Percentiles rank a stretch among this genome's conserved stretches.
These are phyloP conservation scores for Lutjanus campechanus DNA, from an alignment of 2,797 vertebrate species.

Conservation along the genomic window DNA sequence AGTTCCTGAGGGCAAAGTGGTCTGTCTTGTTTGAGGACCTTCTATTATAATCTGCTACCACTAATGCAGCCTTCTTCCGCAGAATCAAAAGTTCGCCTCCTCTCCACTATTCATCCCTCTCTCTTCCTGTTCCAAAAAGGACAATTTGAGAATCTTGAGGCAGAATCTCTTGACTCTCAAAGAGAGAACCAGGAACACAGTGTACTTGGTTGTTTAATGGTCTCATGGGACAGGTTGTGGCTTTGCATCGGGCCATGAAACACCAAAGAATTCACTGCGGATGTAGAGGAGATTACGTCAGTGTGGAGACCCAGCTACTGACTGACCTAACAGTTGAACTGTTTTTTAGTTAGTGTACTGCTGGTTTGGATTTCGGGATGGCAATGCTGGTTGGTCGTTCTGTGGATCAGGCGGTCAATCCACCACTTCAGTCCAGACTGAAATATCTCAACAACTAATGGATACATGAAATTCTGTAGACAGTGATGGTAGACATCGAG, in stretches of 20 bases:
- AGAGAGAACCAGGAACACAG: conserved; percentile 35
- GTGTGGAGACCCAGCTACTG: conserved; percentile 6
- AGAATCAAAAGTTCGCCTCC: conserved; percentile 40
- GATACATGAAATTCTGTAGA: neutral
- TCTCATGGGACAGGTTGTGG: conserved; percentile 19
- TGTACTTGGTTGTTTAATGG: conserved; percentile 22
- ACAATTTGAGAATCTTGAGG: conserved; percentile 49
- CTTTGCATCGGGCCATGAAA: conserved; percentile 38
- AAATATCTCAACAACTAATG: neutral
- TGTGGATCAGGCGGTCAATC: neutral
- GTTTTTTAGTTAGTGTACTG: neutral
- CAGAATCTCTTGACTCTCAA: conserved; percentile 33
- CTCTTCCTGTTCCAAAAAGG: conserved; percentile 38
- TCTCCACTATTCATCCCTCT: conserved; percentile 37
- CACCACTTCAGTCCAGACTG: neutral
- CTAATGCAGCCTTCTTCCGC: conserved; percentile 55
- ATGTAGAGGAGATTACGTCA: conserved; percentile 20
- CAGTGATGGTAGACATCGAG: neutral
- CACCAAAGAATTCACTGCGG: conserved; percentile 17
- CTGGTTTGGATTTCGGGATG: conserved; percentile 4
- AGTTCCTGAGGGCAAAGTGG: conserved; percentile 61
- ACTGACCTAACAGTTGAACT: conserved; percentile 2
- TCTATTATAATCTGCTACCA: conserved; percentile 56
- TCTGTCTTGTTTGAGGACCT: conserved; percentile 46
- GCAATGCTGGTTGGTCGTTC: neutral